These are phyloP conservation scores for Stenurella melanura DNA, from an alignment of 2,888 invertebrate genomes.

Conservation along the genomic window DNA sequence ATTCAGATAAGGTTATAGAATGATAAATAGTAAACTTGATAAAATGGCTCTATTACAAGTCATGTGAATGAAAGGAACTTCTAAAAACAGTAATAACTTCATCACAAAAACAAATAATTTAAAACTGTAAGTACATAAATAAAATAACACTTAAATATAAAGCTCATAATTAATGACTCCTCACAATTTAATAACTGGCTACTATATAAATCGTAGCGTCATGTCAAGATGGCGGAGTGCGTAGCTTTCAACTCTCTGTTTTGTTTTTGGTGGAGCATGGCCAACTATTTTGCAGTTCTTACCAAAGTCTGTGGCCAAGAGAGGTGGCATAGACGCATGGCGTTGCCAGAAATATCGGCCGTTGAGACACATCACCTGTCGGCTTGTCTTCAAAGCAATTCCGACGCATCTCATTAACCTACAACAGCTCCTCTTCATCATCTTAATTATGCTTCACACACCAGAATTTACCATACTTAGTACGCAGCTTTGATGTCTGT, in stretches of 20 bases:
- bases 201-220: constrained; percentile 63
- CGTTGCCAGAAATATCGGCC: constrained; percentile 64
- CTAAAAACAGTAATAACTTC: constrained; percentile 13
- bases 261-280: constrained; percentile 69
- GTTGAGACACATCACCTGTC: constrained; percentile 65
- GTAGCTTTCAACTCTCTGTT: constrained; percentile 60
- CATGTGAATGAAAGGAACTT: background rate
- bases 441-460: constrained; percentile 47
- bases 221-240: constrained; percentile 67
- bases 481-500: constrained; percentile 37
- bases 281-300: constrained; percentile 63
- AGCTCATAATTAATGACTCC: constrained; percentile 67
- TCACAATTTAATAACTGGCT: constrained; percentile 69
- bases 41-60: background rate
- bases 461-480: constrained; percentile 40
- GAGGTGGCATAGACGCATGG: constrained; percentile 63
- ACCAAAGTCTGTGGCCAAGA: constrained; percentile 58
- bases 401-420: constrained; percentile 66
- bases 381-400: constrained; percentile 64
- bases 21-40: too few species aligned
- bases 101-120: constrained; percentile 26
- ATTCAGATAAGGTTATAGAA: too few species aligned
- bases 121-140: constrained; percentile 55
- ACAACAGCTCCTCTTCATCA: constrained; percentile 61
- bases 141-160: constrained; percentile 66